Conservation (phyloP, 2,113 vertebrate species). For the Petaurus breviceps region DNA sequence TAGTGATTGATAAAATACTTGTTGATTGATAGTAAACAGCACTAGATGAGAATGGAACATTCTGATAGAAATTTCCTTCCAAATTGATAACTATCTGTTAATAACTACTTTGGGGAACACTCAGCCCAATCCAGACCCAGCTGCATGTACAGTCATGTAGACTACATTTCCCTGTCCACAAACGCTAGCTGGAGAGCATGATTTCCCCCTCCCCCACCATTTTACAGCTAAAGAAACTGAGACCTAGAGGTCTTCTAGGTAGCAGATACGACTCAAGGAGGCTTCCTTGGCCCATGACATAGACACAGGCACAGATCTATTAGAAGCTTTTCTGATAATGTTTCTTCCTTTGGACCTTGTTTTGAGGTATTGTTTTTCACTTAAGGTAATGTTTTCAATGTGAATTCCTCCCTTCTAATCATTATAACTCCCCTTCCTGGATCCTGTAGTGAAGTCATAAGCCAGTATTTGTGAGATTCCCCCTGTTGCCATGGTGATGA, state of each 20-base stretch:
- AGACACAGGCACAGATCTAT: background rate
- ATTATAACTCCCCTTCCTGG: constrained; percentile 29
- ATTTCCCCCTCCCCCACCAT: background rate
- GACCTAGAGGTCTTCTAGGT: background rate
- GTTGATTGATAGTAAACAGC: background rate
- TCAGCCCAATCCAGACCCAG: background rate
- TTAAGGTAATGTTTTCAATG: background rate
- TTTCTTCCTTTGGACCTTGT: constrained; percentile 27
- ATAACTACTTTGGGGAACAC: background rate
- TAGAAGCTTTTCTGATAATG: background rate
- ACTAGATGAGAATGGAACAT: background rate
- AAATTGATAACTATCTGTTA: background rate
- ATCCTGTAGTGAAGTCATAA: constrained; percentile 60
- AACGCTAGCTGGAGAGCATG: background rate
- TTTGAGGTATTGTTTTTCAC: background rate
- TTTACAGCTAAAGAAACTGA: background rate
- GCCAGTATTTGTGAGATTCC: constrained; percentile 63
- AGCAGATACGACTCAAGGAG: background rate
- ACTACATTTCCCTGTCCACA: background rate
- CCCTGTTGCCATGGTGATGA: constrained; percentile 56
- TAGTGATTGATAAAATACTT: too few species aligned
- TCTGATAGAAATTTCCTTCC: background rate
- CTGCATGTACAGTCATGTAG: background rate
- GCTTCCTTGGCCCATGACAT: background rate
- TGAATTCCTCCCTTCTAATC: background rate